Evolutionary conservation across 2,888 invertebrate genomes (phyloP), one percentile per base, ranked within the genome.

Genomic region (Temnothorax rugatulus): DNA sequence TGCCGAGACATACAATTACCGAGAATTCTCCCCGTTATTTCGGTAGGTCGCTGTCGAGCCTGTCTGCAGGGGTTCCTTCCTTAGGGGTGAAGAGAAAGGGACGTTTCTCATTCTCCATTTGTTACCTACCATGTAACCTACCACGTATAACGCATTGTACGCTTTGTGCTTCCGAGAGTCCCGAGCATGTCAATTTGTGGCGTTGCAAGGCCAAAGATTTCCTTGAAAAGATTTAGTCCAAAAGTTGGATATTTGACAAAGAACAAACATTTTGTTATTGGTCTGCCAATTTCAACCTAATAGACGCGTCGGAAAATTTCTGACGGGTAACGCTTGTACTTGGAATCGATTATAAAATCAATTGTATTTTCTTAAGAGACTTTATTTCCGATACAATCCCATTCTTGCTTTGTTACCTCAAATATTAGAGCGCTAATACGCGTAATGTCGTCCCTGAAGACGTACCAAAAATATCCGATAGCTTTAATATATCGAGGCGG

Each of bases 1-100:
- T 88, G 90, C 74, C 90, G 91, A 91, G 91, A 91, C 90, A 90
- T 90, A 92, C 91, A 93, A 93, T 93, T 93, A 93, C 92, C 90
- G 86, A 71, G 84, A 47, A 77, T 83, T 85, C 86, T 66, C 75
- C 83, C 44, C 85, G 89, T 90, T 91, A 90, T 86, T 88, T 84
- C 59, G 81, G 79, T 82, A 77, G 83, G 69, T 82, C 82, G 81
- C 75, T 63, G 61, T 52, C 76, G 69, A 54, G 64, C 59, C 75
- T 54, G 82, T 61, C 79, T 41, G 38, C 79, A 34, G 47, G 52
- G 50, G 63, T 29, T 54, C 11, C 77, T 1, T 25, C 8, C 34
- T 41, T 9, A 8, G 9, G 15, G n/a, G 3, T 8, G 54, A 69
- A 29, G 76, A 29, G 41, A 66, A 41, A 52, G 76, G 41, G 25